Evolutionary conservation across 2,797 vertebrate species (phyloP).

Genomic region (Halcyon smyrnensis): DNA sequence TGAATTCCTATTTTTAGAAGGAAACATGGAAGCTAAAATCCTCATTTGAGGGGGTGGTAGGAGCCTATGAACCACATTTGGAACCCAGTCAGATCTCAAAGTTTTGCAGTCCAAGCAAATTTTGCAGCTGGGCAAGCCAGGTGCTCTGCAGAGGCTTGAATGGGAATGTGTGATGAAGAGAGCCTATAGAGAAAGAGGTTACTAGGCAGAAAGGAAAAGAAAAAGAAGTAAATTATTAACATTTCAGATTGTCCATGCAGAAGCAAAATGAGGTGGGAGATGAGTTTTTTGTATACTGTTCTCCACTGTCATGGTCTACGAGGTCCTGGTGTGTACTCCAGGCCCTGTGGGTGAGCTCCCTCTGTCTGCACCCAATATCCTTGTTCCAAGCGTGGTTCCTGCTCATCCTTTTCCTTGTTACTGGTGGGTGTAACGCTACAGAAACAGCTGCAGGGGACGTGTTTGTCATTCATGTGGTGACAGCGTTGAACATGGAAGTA

Average conservation of each 20-base stretch:
- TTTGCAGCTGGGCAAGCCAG: constrained; percentile 5
- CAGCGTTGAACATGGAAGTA: neutral
- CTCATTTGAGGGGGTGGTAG: neutral
- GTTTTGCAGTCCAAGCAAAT: constrained; percentile 38
- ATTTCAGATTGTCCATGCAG: neutral
- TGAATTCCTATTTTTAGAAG: neutral
- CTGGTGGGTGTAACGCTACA: accelerated
- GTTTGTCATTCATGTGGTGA: neutral
- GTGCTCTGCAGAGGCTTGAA: constrained; percentile 8
- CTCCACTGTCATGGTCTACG: neutral
- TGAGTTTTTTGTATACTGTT: neutral
- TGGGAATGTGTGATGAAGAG: neutral
- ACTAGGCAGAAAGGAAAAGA: neutral
- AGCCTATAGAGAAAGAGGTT: neutral
- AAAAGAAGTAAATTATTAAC: neutral
- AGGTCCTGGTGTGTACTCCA: neutral
- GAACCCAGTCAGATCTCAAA: neutral
- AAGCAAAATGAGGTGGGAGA: neutral
- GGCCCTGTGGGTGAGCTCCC: neutral
- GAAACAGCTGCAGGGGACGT: neutral
- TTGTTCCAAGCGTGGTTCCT: neutral
- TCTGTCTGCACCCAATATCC: neutral
- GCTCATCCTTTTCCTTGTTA: neutral
- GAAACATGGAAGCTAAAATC: neutral
- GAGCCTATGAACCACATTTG: neutral